Conservation (phyloP, 2,797 vertebrate genomes). For the Glossophaga mutica region DNA sequence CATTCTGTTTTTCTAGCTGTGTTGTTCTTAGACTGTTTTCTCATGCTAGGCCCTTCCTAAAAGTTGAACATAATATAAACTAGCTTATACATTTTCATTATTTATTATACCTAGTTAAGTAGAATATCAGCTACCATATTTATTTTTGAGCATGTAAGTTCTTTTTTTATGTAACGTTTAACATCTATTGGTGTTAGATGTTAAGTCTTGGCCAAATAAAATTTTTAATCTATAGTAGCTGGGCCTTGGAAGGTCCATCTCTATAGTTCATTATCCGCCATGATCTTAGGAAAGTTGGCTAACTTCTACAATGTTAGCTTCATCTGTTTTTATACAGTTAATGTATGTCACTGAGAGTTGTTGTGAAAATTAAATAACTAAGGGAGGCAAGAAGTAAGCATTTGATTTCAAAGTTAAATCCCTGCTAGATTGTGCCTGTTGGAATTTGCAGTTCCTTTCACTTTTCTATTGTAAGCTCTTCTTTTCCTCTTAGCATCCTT, state of each 20-base stretch:
- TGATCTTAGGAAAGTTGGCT: neutral
- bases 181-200: neutral
- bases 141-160: neutral
- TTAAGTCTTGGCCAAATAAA: neutral
- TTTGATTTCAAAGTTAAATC: neutral
- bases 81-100: neutral
- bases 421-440: neutral
- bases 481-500: conserved; percentile 20
- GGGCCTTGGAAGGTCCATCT: neutral
- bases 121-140: neutral
- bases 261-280: neutral
- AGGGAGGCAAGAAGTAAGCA: neutral
- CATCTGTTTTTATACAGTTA: neutral
- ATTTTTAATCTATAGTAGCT: neutral
- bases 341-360: neutral
- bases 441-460: neutral
- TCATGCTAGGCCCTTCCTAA: neutral
- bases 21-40: neutral
- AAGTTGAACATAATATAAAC: neutral
- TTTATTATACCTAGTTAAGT: neutral
- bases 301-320: neutral
- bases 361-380: neutral
- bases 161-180: neutral
- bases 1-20: neutral
- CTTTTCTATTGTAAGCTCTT: neutral